Evolutionary conservation across 2,113 vertebrate genomes (phyloP).

Genomic region (Pluvianellus socialis): DNA sequence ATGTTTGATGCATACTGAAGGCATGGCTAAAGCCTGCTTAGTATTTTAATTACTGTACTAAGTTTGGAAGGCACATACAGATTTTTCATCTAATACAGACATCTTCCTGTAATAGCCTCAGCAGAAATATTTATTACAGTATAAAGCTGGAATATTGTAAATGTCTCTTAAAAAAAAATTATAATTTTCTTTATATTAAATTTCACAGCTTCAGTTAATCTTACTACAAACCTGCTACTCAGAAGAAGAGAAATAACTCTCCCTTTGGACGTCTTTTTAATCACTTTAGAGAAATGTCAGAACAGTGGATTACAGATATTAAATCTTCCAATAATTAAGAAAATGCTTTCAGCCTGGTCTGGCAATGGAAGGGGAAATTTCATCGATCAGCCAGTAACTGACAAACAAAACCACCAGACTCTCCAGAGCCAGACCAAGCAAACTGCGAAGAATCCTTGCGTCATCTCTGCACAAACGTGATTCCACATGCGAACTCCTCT

Average conservation of each 20-base stretch:
- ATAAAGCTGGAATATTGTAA: background rate
- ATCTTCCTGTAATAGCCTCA: background rate
- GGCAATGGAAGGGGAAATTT: background rate
- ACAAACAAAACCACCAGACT: background rate
- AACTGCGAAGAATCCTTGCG: background rate
- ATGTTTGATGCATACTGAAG: background rate
- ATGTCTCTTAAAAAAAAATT: background rate
- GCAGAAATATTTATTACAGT: background rate
- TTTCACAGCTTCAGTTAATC: background rate
- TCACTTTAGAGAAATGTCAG: background rate
- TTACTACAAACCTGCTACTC: background rate
- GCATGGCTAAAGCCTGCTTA: background rate
- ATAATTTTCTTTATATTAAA: background rate
- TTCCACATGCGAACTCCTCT: background rate
- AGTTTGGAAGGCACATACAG: background rate
- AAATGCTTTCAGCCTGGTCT: background rate
- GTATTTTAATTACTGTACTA: background rate
- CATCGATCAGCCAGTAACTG: background rate
- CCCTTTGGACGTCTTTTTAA: background rate
- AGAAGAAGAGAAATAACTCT: background rate
- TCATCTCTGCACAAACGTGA: background rate
- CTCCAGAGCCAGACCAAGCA: background rate
- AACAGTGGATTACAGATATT: background rate
- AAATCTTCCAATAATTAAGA: background rate
- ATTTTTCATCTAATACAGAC: background rate